phyloP scores from a whole-genome alignment of 1,140 invertebrate species.

The Megathymus violae region DNA sequence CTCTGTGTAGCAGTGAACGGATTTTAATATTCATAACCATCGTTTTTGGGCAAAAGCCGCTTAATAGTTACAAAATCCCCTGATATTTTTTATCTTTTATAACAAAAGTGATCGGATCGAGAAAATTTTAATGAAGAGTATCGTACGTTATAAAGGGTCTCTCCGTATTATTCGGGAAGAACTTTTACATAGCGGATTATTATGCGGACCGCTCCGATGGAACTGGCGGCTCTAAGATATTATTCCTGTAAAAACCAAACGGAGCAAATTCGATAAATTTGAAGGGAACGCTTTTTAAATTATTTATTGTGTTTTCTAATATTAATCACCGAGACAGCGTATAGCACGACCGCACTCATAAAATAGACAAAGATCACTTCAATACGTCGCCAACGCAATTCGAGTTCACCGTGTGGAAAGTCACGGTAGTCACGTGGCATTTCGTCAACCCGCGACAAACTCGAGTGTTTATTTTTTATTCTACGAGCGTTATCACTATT shows the following conservation, averaged over 20 bases:
- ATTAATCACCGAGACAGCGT: too few relatives aligned
- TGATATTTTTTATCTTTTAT: too few relatives aligned
- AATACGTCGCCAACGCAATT: too few relatives aligned
- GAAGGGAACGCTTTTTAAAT: not conserved
- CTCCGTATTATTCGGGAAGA: constrained; percentile 7
- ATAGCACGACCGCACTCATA: too few relatives aligned
- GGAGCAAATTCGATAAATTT: not conserved
- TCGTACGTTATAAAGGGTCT: not conserved
- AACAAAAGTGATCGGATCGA: too few relatives aligned
- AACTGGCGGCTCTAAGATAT: constrained; percentile 19
- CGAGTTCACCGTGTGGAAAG: not conserved
- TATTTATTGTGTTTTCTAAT: too few relatives aligned
- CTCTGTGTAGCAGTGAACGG: too few relatives aligned
- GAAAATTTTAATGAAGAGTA: too few relatives aligned
- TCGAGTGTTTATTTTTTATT: not conserved
- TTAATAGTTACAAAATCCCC: too few relatives aligned
- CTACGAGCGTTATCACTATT: not conserved
- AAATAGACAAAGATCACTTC: too few relatives aligned
- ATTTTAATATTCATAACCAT: too few relatives aligned
- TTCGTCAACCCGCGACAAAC: not conserved
- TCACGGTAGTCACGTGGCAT: not conserved
- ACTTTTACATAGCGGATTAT: constrained; percentile 24
- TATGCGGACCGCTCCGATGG: constrained; percentile 17
- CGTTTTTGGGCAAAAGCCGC: too few relatives aligned
- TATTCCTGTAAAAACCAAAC: constrained; percentile 15